phyloP scores from a whole-genome alignment of 2,888 invertebrate species.

The Clepsis dumicolana region DNA sequence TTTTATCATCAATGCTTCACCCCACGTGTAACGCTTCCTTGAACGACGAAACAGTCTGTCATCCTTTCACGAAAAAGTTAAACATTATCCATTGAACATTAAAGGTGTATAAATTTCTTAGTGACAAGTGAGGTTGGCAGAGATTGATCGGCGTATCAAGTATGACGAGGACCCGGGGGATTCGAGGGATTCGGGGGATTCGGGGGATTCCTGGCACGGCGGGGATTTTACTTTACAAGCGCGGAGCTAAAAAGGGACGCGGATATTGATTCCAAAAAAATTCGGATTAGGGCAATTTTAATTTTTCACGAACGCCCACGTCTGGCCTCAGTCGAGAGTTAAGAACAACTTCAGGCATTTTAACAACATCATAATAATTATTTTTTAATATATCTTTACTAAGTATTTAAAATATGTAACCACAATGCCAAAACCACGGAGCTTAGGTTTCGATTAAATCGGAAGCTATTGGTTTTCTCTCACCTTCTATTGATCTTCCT shows the following conservation, averaged over 20 bases:
- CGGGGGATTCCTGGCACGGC: conserved; percentile 17
- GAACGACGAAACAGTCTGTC: conserved; percentile 4
- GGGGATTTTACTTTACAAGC: conserved; percentile 2
- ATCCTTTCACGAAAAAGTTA: conserved; percentile 11
- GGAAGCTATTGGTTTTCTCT: not conserved
- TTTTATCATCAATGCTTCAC: not conserved
- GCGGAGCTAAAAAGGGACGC: not conserved
- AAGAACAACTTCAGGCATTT: too few relatives aligned
- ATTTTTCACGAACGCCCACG: not conserved
- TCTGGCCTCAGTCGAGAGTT: not conserved
- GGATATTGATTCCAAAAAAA: conserved; percentile 13
- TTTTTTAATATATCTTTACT: too few relatives aligned
- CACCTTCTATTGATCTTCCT: not conserved
- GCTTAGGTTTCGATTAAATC: not conserved
- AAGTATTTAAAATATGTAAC: too few relatives aligned
- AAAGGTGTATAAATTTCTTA: conserved; percentile 29
- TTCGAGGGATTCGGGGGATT: too few relatives aligned
- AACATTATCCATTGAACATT: conserved; percentile 17
- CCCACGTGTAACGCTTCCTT: not conserved
- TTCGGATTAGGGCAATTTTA: not conserved
- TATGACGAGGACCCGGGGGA: too few relatives aligned
- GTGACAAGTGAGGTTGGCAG: conserved; percentile 24
- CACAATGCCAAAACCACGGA: not conserved
- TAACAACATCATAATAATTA: too few relatives aligned
- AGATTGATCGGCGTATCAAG: conserved; percentile 36